A percentile compares a stretch with the other conserved stretches of the same genome.
These are phyloP conservation scores for Phenacoccus solenopsis DNA, from an alignment of 1,140 invertebrate species.

Conservation along the genomic window DNA sequence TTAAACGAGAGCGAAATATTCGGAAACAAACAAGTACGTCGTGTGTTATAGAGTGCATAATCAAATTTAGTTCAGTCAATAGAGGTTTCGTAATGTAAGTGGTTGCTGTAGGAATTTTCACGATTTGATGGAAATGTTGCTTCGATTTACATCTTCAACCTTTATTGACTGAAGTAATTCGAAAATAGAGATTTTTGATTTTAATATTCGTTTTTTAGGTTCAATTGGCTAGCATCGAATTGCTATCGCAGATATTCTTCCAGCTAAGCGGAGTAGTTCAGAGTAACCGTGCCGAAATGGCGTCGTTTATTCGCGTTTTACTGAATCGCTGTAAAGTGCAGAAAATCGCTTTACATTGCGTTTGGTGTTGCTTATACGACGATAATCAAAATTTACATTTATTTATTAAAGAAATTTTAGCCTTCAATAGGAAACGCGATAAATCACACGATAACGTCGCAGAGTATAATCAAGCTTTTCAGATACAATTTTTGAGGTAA, in stretches of 20 bases:
- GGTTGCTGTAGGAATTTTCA: no score
- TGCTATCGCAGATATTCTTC: constrained; percentile 60
- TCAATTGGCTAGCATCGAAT: constrained; percentile 62
- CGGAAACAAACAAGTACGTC: constrained; percentile 50
- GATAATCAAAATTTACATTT: constrained; percentile 34
- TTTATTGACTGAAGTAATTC: no score
- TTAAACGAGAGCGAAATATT: constrained; percentile 57
- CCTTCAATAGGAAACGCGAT: constrained; percentile 55
- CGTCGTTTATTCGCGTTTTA: constrained; percentile 69
- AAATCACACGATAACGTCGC: constrained; percentile 39
- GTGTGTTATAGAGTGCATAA: no score
- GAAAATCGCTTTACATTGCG: constrained; percentile 73
- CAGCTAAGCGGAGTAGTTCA: constrained; percentile 70
- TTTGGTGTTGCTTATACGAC: constrained; percentile 41
- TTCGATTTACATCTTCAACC: background rate
- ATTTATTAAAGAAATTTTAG: constrained; percentile 70
- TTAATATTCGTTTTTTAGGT: no score
- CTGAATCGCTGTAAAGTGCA: constrained; percentile 73
- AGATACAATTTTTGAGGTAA: constrained; percentile 56
- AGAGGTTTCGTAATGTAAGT: no score
- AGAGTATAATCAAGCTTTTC: constrained; percentile 61
- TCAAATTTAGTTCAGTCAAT: no score
- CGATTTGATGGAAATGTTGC: no score
- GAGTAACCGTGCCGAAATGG: constrained; percentile 66
- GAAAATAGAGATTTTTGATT: no score